These are phyloP conservation scores for Vireo griseus DNA, from an alignment of 2,797 vertebrate genomes.

Conservation along the genomic window DNA sequence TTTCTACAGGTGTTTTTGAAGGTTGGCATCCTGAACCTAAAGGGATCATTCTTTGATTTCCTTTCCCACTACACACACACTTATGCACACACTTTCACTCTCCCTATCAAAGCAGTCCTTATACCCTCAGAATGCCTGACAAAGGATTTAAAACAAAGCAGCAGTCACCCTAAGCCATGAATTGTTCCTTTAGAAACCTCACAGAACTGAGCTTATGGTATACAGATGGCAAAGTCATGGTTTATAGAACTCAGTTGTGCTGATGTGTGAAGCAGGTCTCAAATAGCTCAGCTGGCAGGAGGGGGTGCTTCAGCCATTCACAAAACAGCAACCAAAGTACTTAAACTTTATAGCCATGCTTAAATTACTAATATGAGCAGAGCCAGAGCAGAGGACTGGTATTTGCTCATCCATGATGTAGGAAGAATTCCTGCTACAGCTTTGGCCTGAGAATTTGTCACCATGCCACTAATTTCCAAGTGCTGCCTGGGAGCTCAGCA, in stretches of 20 bases:
- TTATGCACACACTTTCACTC: background rate
- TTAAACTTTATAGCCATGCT: background rate
- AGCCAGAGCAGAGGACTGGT: background rate
- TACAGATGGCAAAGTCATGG: conserved; percentile 1
- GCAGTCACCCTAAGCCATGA: background rate
- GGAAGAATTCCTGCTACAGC: background rate
- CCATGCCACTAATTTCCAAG: background rate
- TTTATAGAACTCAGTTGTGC: background rate
- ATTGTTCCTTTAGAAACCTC: background rate
- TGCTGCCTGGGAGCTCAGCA: background rate
- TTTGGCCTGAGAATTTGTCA: background rate
- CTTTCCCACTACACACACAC: background rate
- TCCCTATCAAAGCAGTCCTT: background rate
- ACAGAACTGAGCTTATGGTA: background rate
- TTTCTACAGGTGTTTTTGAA: background rate
- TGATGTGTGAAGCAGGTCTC: background rate
- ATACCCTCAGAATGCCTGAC: background rate
- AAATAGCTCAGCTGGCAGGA: background rate
- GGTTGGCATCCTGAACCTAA: background rate
- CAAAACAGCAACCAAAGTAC: background rate
- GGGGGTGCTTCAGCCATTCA: background rate
- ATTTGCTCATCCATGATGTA: background rate
- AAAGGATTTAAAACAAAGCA: background rate
- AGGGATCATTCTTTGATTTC: background rate
- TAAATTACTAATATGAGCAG: background rate